phyloP scores from a whole-genome alignment of 2,113 vertebrate species.

The Grammomys dolichurus region DNA sequence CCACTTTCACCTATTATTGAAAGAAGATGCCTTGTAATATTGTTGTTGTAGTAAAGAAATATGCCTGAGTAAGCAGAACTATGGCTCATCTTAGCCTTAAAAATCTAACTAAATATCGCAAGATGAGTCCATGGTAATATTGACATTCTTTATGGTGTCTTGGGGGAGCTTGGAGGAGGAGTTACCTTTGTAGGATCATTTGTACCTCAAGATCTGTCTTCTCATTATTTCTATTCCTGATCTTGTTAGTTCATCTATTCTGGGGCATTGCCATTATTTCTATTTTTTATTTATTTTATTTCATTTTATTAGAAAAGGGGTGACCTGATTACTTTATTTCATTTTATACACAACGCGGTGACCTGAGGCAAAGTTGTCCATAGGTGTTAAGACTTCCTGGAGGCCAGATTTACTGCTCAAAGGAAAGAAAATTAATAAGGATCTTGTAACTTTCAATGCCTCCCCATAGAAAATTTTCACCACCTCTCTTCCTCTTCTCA shows the following conservation, averaged over 20 bases:
- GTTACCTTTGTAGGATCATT: background rate
- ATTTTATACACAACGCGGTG: background rate
- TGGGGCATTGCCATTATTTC: background rate
- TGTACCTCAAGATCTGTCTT: background rate
- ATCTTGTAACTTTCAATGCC: background rate
- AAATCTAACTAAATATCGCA: background rate
- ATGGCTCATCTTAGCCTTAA: background rate
- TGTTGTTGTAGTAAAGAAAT: background rate
- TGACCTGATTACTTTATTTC: too few relatives aligned
- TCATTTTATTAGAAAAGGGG: constrained; percentile 1
- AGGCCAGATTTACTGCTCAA: background rate
- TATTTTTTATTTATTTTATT: background rate
- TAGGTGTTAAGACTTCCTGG: background rate
- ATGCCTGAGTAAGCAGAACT: background rate
- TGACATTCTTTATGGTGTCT: background rate
- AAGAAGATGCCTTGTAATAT: too few relatives aligned
- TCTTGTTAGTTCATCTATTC: background rate
- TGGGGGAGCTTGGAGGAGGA: accelerated
- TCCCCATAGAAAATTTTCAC: background rate
- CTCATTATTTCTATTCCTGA: background rate
- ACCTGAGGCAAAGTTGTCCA: background rate
- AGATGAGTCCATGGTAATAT: background rate
- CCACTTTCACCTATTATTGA: background rate
- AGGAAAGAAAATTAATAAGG: background rate
- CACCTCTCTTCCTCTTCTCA: background rate